Evolutionary conservation across 1,140 invertebrate species (phyloP), one percentile per base, ranked within the genome.

Genomic region (Aplysia californica): DNA sequence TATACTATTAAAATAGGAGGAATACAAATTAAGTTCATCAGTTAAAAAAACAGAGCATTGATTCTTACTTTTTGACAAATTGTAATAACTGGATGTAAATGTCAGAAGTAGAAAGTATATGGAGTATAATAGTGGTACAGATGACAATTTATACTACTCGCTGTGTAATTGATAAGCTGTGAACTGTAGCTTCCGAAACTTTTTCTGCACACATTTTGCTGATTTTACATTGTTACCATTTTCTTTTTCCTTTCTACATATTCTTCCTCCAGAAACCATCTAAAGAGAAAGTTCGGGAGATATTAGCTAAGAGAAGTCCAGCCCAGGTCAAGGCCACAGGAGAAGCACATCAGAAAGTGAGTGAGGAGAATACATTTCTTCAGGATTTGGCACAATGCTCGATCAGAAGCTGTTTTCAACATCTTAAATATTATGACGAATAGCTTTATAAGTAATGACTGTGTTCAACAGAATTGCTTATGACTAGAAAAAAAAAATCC

Each of bases 371-470:
- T 18, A 31, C 35, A 2, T n/a, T 2, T 56, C 15, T 15, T 21
- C n/a, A n/a, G 15, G 23, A 15, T 61, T 61, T 61, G 58, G 10
- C 10, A 18, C 10, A 61, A 61, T n/a, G n/a, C n/a, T n/a, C 36
- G 18, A 68, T 44, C 31, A 80, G 55, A 70, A 86, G 84, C 55
- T 86, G 21, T 75, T 79, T 18, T 50, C 50, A 85, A 55, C 75
- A 84, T 84, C 81, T 55, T 67, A 56, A 21, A 20, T 61, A 5
- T 73, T 66, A 26, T 58, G 50, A 10, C 75, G 10, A 44, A 15
- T 33, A 6, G 4, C 31, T 68, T 38, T 68, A 2, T 0, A 4
- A 21, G 61, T 23, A 3, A 59, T 10, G 59, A 6, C 39, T 23
- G 4, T 5, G 38, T 56, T n/a, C 3, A 44, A 38, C 26, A 55